Base-by-base conservation (phyloP, 2,888 invertebrate genomes). In the Oxytorus armatus region DNA sequence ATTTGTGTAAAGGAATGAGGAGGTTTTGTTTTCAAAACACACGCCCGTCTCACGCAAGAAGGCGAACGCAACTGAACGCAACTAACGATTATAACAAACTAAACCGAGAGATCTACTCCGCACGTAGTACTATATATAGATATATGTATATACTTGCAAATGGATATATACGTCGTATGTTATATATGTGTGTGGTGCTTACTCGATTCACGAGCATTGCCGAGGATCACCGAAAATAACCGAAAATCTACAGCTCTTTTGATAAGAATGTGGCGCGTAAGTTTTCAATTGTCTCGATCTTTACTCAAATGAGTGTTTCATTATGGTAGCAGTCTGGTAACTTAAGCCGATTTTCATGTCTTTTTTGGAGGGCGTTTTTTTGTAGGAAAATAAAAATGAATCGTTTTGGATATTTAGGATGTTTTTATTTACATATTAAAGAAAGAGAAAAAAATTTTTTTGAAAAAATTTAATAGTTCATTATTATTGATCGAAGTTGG, bases 1-100 rank as follows among this genome's bases (percentile, higher is more conserved):
- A n/a, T n/a, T n/a, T n/a, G n/a, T n/a, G n/a, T n/a, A n/a, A n/a
- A n/a, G n/a, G n/a, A n/a, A n/a, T n/a, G 16, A 42, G n/a, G 21
- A 33, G 33, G 16, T 0, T 21, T 69, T 59, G 68, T 23, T 29
- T 57, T 44, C 21, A 55, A 77, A 63, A 69, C 55, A 69, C 55
- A 70, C 79, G 77, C 77, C 73, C 53, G 70, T 59, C 66, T 65
- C 77, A 65, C 63, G 76, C 83, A 78, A 77, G 68, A 83, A 76
- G 80, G 51, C 82, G 68, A 83, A 80, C 83, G 81, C 83, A 75
- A 82, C 81, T 77, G 68, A 83, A 80, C 83, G 81, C 83, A 75
- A 82, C 81, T 77, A 81, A 81, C 81, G 81, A 81, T 81, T 81
- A 77, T 82, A 81, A 82, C 82, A 82, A 73, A 82, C 82, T 81